Base-by-base conservation (phyloP, 2,888 invertebrate genomes). In the Acronicta leporina region DNA sequence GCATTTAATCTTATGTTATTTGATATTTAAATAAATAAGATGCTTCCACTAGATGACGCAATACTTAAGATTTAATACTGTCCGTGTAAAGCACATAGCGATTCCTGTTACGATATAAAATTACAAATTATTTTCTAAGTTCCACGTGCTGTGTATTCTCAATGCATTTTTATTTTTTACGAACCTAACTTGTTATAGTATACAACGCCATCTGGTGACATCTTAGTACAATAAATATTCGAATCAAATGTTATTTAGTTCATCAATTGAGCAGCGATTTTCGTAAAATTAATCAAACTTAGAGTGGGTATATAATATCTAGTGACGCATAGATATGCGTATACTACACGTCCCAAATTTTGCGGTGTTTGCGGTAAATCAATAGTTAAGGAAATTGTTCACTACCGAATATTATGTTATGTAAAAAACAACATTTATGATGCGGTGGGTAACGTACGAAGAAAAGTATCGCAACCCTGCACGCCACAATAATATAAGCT, bases 141-240 rank as follows among this genome's bases (percentile, higher is more conserved):
- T 35, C 10, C 10, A 10, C 8, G 10, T 20, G n/a, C 33, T 54
- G 9, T 51, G 53, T 30, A 41, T 46, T 53, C 30, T 3, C 16
- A 25, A 16, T 25, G 10, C 35, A 50, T 47, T 30, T 11, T 48
- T 11, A 5, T 4, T 47, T 30, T 11, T 48, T 11, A 5, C 20
- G 20, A 20, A 5, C 20, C 14, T 42, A 15, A 49, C 27, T 47
- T 50, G 27, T 50, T 25, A 35, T 41, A 41, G 7, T 20, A 9
- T 33, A 20, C 41, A 53, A 38, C 56, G 55, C 54, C 70, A 66
- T 62, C 58, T 63, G 49, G 48, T 44, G 55, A 63, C 59, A 71
- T 55, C 27, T 42, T 38, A 46, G n/a, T 7, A 14, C 52, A 53
- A 68, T 56, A 45, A 67, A 57, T 62, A 70, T 15, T 57, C 40